These are phyloP conservation scores for Adelges cooleyi DNA, from an alignment of 1,140 invertebrate species.

Conservation along the genomic window DNA sequence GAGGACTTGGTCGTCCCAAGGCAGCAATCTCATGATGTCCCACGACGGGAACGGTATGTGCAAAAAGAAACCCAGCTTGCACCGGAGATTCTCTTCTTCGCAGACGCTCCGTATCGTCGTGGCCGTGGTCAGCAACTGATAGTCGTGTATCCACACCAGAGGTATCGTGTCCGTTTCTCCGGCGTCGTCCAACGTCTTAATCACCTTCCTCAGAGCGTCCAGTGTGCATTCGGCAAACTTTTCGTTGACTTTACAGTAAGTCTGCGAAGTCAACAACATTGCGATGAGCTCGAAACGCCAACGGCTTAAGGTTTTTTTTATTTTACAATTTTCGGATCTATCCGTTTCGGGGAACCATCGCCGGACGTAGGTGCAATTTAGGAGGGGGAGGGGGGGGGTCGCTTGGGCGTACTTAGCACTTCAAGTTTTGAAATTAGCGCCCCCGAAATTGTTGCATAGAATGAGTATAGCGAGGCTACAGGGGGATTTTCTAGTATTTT, in stretches of 20 bases:
- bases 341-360: too few species aligned
- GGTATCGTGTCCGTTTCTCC: constrained; percentile 46
- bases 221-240: constrained; percentile 70
- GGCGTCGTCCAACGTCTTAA: constrained; percentile 45
- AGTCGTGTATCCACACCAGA: constrained; percentile 83
- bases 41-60: constrained; percentile 87
- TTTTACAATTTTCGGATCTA: too few species aligned
- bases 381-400: too few species aligned
- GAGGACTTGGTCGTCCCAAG: constrained; percentile 83
- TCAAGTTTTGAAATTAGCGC: too few species aligned
- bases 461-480: too few species aligned
- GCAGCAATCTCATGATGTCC: constrained; percentile 81
- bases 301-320: too few species aligned
- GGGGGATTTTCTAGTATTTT: too few species aligned
- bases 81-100: constrained; percentile 62
- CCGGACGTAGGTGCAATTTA: too few species aligned
- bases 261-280: constrained; percentile 36
- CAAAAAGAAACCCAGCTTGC: constrained; percentile 78
- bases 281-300: too few species aligned
- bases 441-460: too few species aligned
- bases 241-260: constrained; percentile 69
- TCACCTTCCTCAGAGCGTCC: constrained; percentile 45
- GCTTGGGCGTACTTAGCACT: too few species aligned
- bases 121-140: constrained; percentile 81
- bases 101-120: constrained; percentile 68